Evolutionary conservation across 2,113 vertebrate genomes (phyloP), one percentile per base, ranked within the genome.

Genomic region (Chelonoidis abingdonii): DNA sequence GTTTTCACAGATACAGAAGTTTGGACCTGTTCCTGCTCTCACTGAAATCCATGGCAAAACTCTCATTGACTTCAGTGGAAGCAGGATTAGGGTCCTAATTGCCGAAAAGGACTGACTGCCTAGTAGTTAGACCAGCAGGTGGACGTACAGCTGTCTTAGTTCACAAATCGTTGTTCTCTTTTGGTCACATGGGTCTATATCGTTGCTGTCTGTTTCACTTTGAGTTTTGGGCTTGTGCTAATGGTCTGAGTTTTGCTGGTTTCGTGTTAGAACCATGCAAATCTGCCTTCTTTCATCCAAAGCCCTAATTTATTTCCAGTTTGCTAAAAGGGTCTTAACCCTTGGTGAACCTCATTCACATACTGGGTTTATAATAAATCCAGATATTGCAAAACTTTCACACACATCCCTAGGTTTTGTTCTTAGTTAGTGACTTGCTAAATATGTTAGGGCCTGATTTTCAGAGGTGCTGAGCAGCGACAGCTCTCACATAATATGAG

Each of bases 221-320:
- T 31, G 52, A 3, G 82, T 49, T 65, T 9, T 17, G 80, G 47
- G 44, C 50, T 87, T n/a, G 9, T 9, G 76, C 76, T 3, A 1
- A 5, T 80, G 8, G 83, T 52, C 25, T 0, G 22, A 5, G 19
- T 0, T 24, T 44, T 35, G 41, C 19, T 41, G 19, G 31, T 19
- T 4, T 8, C 5, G 4, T 80, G 25, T 53, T 52, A 4, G 65
- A 0, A 0, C 5, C 4, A 57, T 1, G 78, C 22, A 3, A 22
- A 4, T 72, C 35, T 12, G 16, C 62, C 62, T 35, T 65, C 59
- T 38, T 22, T n/a, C 65, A 38, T n/a, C 9, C 65, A 22, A 38
- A 38, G 19, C 8, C 14, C 16, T 38, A n/a, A 38, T 72, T 72
- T 17, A 38, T 35, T 17, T 35, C 31, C 7, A 17, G 31, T 8